Evolutionary conservation across 2,888 invertebrate species (phyloP), one percentile per base, ranked within the genome.

Genomic region (Imbricaverruca yamaguchii): DNA sequence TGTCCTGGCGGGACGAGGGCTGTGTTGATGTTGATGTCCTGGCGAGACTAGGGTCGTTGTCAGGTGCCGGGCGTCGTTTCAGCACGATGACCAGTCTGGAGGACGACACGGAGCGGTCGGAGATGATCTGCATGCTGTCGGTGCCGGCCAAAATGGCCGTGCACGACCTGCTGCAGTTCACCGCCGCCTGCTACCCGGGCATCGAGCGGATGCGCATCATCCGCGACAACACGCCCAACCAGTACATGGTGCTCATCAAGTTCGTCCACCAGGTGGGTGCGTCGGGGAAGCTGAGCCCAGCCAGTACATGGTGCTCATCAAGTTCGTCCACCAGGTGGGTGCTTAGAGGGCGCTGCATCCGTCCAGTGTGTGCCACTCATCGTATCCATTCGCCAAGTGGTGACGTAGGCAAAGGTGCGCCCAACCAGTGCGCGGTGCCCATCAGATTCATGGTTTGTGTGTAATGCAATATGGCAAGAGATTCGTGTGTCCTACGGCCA

Each of bases 301-400:
- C 88, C 97, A 97, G 87, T 99, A 98, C 86, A 98, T 99, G 98
- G 95, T 96, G 77, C 89, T 99, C 55, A 89, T 99, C 65, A 97
- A 95, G 90, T 97, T 92, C 85, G 88, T 87, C 83, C 87, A 86
- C 81, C 89, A 90, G 87, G 90, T 74, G 57, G n/a, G 79, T 78
- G 25, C n/a, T 7, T 39, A 39, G 39, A 39, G 39, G 39, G 39
- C 39, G 39, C 2, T 39, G 4, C 39, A 39, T 4, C 39, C 39
- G 4, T 39, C 39, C 39, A 39, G 39, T 39, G 39, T 4, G 4
- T 39, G 39, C 39, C 39, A 4, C 39, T 39, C 39, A 39, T 39
- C 39, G 4, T 4, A 4, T 39, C 39, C 39, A 39, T 39, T 4
- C 39, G 39, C 39, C 39, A 39, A 4, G 4, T 39, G 39, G 39